Base-by-base conservation (phyloP, 2,797 vertebrate genomes). In the Vipera ursinii region DNA sequence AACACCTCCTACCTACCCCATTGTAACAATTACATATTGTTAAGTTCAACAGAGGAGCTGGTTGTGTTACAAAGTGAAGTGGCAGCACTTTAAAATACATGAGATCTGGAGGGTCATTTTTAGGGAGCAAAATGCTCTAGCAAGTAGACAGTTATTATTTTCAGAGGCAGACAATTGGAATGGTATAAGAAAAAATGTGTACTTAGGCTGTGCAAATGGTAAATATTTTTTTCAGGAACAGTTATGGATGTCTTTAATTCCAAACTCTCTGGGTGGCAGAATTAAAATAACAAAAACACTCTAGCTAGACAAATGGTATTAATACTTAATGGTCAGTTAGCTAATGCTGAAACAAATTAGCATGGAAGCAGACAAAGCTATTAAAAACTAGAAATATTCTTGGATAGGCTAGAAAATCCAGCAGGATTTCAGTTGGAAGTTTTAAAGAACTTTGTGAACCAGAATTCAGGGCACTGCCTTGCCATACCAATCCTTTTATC, bases 161-260 rank as follows among this genome's bases (percentile, higher is more conserved):
- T 3, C 57, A 53, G 92, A 94, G 85, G 7, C 89, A 55, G 55
- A 15, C 86, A 94, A 78, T 0, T 17, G 13, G 51, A 1, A 0
- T 2, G 61, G 24, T 55, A 26, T 32, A 88, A 95, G 94, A 91
- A 94, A 93, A 38, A 69, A n/a, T 89, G 17, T 38, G 53, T 91
- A 92, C 89, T 92, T 48, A 15, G 93, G 65, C 78, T 94, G 78
- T 86, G 92, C 91, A 82, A 94, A 91, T 38, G 82, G 55, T 32
- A 48, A 96, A 88, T 91, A 57, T 87, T 94, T 95, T 95, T 87
- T 94, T 82, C 28, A 90, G 60, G 89, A 94, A 94, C 92, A 96
- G 93, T 96, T 96, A 95, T 91, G 65, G 92, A 95, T 95, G 95
- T 90, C 94, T 97, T 95, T 95, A 96, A 96, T 96, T 96, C 93